phyloP scores from a whole-genome alignment of 2,797 vertebrate species.

The Megalops cyprinoides region DNA sequence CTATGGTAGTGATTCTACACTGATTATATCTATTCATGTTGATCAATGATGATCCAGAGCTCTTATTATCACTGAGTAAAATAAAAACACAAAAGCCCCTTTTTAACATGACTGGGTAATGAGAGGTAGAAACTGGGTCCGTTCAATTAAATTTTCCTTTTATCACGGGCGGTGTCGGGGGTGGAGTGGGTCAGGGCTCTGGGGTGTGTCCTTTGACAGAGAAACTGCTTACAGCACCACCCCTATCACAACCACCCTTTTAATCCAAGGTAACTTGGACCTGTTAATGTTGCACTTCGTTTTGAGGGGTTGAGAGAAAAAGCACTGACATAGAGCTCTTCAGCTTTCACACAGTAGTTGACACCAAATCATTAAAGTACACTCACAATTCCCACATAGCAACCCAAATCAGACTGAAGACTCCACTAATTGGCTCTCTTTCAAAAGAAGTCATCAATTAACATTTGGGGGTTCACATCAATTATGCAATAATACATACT shows the following conservation, averaged over 20 bases:
- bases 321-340: constrained; percentile 3
- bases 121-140: not conserved
- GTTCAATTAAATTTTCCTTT: not conserved
- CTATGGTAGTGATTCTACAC: too few relatives aligned
- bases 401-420: not conserved
- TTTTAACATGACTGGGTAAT: not conserved
- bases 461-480: constrained; percentile 18
- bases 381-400: not conserved
- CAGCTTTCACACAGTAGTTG: not conserved
- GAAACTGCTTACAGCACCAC: not conserved
- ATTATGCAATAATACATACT: constrained; percentile 16
- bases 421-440: constrained; percentile 22
- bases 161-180: too few relatives aligned
- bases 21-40: too few relatives aligned
- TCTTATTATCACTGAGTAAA: too few relatives aligned
- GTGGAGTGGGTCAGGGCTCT: too few relatives aligned
- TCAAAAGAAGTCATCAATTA: not conserved
- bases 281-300: not conserved
- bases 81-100: too few relatives aligned
- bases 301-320: not conserved
- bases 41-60: too few relatives aligned
- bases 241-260: not conserved
- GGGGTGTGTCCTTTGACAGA: not conserved
- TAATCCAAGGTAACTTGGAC: too few relatives aligned
- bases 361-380: constrained; percentile 13